A percentile compares a stretch with the other conserved stretches of the same genome.
These are phyloP conservation scores for Drosophila bocki DNA, from an alignment of 1,140 invertebrate genomes.

Conservation along the genomic window DNA sequence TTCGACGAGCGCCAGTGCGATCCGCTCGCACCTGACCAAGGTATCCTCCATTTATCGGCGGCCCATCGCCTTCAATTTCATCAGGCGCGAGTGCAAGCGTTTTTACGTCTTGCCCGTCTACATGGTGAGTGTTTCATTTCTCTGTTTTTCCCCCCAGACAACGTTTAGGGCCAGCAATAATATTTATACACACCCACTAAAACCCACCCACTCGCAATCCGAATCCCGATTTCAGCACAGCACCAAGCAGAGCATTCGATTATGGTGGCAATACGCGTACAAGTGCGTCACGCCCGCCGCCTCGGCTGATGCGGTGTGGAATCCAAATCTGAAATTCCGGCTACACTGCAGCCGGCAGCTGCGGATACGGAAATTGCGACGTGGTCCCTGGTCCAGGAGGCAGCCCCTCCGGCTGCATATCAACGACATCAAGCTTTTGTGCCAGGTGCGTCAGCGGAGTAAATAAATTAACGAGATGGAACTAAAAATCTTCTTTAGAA, in stretches of 20 bases:
- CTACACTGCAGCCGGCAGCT: conserved; percentile 69
- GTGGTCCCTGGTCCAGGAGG: conserved; percentile 52
- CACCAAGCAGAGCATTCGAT: conserved; percentile 67
- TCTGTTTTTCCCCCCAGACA: conserved; percentile 8
- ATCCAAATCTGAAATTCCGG: conserved; percentile 71
- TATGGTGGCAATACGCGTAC: conserved; percentile 77
- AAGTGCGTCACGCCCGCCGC: conserved; percentile 67
- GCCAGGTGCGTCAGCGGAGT: conserved; percentile 53
- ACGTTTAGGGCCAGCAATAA: conserved; percentile 46
- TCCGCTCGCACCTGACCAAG: conserved; percentile 76
- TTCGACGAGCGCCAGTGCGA: conserved; percentile 68
- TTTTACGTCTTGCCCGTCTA: conserved; percentile 75
- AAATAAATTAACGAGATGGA: conserved; percentile 22
- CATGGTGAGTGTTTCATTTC: conserved; percentile 61
- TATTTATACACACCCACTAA: conserved; percentile 24
- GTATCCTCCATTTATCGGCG: conserved; percentile 69
- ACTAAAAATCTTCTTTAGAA: neutral
- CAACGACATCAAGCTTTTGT: conserved; percentile 64
- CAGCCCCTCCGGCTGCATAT: conserved; percentile 66
- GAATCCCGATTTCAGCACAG: conserved; percentile 64
- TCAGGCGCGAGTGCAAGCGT: conserved; percentile 67
- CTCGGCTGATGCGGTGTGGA: conserved; percentile 39
- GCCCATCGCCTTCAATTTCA: conserved; percentile 74
- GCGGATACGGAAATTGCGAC: conserved; percentile 65
- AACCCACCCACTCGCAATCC: conserved; percentile 17